These are phyloP conservation scores for Hydrochoerus hydrochaeris DNA, from an alignment of 2,113 vertebrate genomes.

Conservation along the genomic window DNA sequence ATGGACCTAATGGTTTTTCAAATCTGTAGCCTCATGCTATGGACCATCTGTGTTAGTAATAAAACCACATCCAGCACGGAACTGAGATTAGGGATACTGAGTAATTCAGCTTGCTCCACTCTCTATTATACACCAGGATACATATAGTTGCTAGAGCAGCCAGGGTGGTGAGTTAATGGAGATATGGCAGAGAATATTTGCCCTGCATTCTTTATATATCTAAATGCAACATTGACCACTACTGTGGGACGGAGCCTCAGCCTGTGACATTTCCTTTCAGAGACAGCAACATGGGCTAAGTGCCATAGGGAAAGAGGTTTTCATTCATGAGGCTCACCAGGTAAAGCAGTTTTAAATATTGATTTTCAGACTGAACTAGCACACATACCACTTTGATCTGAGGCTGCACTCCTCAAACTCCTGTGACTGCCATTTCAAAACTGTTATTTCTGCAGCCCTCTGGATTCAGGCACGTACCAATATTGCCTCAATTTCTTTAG, in stretches of 20 bases:
- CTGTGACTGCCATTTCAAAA: no score
- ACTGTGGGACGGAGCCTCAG: not conserved
- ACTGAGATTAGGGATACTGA: not conserved
- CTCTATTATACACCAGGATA: not conserved
- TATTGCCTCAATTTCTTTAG: not conserved
- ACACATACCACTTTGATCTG: not conserved
- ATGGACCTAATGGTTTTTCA: not conserved
- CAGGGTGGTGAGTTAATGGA: not conserved
- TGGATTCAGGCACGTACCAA: not conserved
- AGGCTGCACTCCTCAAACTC: not conserved
- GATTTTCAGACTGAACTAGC: not conserved
- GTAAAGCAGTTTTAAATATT: not conserved
- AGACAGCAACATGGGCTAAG: not conserved
- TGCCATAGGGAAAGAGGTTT: not conserved
- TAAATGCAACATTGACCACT: no score
- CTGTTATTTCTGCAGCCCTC: not conserved
- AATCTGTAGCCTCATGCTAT: not conserved
- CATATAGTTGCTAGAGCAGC: no score
- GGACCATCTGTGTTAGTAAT: not conserved
- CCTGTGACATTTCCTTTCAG: not conserved
- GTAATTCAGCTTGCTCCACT: not conserved
- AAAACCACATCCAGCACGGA: not conserved
- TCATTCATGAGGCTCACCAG: not conserved
- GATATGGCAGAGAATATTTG: not conserved
- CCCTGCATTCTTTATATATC: not conserved